These are phyloP conservation scores for Heliocidaris tuberculata DNA, from an alignment of 35 echinoderm and acorn worm species.

Conservation along the genomic window DNA sequence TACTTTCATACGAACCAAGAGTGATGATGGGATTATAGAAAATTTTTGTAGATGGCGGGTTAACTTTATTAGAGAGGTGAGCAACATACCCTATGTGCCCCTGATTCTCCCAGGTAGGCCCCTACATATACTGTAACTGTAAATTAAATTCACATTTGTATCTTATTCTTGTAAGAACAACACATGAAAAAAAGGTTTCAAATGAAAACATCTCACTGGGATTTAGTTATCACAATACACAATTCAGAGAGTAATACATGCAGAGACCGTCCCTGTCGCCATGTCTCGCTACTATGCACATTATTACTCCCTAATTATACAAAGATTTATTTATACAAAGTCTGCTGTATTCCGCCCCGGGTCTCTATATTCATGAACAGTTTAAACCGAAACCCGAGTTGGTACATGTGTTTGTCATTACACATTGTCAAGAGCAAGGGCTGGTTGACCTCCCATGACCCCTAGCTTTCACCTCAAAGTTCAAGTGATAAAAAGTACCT, in stretches of 20 bases:
- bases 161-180: too few relatives aligned
- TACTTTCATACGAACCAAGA: too few relatives aligned
- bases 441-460: constrained; percentile 10
- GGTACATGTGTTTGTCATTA: constrained; percentile 37
- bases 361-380: not conserved
- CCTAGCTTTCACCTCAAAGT: not conserved
- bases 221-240: not conserved
- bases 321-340: constrained; percentile 12
- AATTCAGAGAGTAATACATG: not conserved
- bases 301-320: constrained; percentile 3
- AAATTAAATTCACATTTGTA: too few relatives aligned
- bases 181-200: not conserved
- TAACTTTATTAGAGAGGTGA: too few relatives aligned
- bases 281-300: not conserved
- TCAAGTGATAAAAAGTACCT: constrained; percentile 31
- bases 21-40: too few relatives aligned
- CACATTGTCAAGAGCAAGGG: not conserved
- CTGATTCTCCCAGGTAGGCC: too few relatives aligned
- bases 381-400: not conserved
- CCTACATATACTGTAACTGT: too few relatives aligned
- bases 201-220: not conserved
- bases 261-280: not conserved
- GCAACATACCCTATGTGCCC: too few relatives aligned
- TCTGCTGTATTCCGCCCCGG: not conserved
- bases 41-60: too few relatives aligned